Evolutionary conservation across 2,113 vertebrate genomes (phyloP), one percentile per base, ranked within the genome.

Genomic region (Colaptes auratus): DNA sequence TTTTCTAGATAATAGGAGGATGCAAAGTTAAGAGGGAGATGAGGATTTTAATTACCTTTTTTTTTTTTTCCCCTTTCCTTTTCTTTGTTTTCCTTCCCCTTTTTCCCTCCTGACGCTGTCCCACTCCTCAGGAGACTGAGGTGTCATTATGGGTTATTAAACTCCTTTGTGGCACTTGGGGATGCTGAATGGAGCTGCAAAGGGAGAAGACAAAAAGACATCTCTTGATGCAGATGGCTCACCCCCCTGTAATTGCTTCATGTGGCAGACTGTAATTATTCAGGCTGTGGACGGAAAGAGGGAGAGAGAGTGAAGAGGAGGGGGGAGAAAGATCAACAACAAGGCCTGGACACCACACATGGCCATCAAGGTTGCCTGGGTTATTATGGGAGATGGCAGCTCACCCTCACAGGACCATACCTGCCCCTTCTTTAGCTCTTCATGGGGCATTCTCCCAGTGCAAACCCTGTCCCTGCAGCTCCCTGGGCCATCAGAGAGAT

Each of bases 111-210:
- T 77, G n/a, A 18, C 28, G 4, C 58, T 69, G 14, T 6, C 73
- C 64, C 14, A 21, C 42, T 65, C 72, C 65, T 81, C 64, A 64
- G 48, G 63, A 91, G 39, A 39, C 82, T 79, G 84, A 80, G 88
- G 58, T 52, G 48, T 97, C 95, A 97, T 97, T 97, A 97, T 77
- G 77, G 91, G 91, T 94, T 93, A 96, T 97, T 96, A 96, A 95
- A 94, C 72, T 94, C 78, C 76, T 96, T 88, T 88, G 91, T 86
- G 74, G 58, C 70, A 70, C 82, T 81, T 15, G 4, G 80, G 21
- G 67, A 66, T 52, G 36, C 81, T 92, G 95, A 96, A 92, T 87
- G 86, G 78, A 88, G 74, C 71, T 67, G 36, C 12, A 9, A 92
- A 92, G 44, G 33, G 35, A 93, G 33, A 83, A 74, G 48, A 89